phyloP scores from a whole-genome alignment of 2,113 vertebrate genomes.

The Brachyhypopomus gauderio region DNA sequence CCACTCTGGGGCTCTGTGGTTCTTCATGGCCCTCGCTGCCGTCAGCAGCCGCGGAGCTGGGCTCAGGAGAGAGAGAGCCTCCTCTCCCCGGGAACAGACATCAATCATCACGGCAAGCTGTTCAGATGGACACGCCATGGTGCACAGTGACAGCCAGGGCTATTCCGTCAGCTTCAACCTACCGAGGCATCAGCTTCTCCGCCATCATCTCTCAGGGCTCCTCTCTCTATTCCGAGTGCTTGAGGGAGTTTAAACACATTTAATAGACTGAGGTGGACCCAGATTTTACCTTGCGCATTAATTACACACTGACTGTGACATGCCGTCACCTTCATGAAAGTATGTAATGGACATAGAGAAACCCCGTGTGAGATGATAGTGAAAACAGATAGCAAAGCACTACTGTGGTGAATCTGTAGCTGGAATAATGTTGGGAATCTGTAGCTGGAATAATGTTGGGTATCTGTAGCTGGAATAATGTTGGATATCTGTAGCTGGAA shows the following conservation, averaged over 20 bases:
- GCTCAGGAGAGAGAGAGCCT: conserved; percentile 4
- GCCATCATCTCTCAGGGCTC: not conserved
- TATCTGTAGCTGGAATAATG: no score
- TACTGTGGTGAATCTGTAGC: no score
- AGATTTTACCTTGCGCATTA: not conserved
- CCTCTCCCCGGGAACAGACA: conserved; percentile 29
- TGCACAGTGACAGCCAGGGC: not conserved
- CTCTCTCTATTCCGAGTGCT: not conserved
- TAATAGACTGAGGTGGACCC: not conserved
- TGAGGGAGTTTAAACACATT: not conserved
- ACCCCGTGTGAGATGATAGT: no score
- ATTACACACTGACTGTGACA: not conserved
- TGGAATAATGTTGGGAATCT: no score
- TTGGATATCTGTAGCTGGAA: no score
- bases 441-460: no score
- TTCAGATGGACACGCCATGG: conserved; percentile 32
- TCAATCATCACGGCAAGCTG: conserved; percentile 53
- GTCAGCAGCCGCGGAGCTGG: conserved; percentile 22
- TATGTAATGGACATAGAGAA: no score
- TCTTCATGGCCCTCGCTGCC: conserved; percentile 41
- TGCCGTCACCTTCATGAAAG: not conserved
- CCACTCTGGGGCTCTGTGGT: conserved; percentile 32
- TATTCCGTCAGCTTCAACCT: not conserved
- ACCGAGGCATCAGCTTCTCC: not conserved
- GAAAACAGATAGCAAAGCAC: no score